Evolutionary conservation across 2,113 vertebrate species (phyloP), one percentile per base, ranked within the genome.

Genomic region (Cisticola juncidis): DNA sequence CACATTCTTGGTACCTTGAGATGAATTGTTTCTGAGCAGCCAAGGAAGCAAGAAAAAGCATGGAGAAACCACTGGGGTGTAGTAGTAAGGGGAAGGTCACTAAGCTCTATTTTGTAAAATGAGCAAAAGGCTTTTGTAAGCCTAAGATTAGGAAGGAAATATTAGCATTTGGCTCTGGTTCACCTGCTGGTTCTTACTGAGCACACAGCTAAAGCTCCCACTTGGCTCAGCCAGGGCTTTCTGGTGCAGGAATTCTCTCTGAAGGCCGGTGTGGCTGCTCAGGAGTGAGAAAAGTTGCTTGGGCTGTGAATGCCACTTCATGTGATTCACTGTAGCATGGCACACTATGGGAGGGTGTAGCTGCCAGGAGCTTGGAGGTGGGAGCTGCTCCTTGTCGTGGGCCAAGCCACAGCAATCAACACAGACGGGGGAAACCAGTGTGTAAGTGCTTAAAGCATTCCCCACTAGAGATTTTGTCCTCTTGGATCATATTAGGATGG

Each of bases 111-210:
- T 64, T 56, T 82, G 47, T 51, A n/a, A 90, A 88, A 76, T 40
- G 42, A 85, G 73, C 35, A 60, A 79, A 92, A 94, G 23, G 24
- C 31, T 87, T 25, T 68, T 53, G 29, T 82, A 80, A 74, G 69
- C 36, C 56, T 38, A 23, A 76, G 45, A 56, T 85, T 48, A 48
- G 90, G 81, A 87, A 93, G 48, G 50, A 85, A 90, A 29, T 85
- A 72, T 69, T 31, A 76, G 31, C 48, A 18, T 36, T 89, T 91
- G 81, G 84, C 70, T 56, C 36, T 28, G 18, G 19, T 88, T 92
- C 69, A 74, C 35, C 65, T 74, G 29, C 29, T 0, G 0, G 26
- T 31, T 82, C 74, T 76, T 69, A 48, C 22, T 26, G 31, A 69
- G 38, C 35, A 50, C 60, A 28, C 64, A 77, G 53, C n/a, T 90